These are phyloP conservation scores for Rynchops niger DNA, from an alignment of 2,113 vertebrate species.

Conservation along the genomic window DNA sequence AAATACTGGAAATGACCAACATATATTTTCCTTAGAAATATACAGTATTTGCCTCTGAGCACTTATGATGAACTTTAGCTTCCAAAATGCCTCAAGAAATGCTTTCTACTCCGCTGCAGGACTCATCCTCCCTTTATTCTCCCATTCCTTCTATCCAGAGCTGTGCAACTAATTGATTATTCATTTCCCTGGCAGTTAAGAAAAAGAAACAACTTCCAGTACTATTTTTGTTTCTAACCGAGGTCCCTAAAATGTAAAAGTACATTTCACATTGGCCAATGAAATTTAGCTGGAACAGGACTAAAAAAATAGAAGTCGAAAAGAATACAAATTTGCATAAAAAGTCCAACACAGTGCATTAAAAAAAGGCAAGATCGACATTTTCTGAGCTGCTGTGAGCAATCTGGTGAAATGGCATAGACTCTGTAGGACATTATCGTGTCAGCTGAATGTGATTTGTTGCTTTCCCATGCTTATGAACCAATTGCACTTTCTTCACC, in stretches of 20 bases:
- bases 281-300: not conserved
- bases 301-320: not conserved
- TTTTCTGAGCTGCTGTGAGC: not conserved
- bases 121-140: not conserved
- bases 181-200: not conserved
- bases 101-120: not conserved
- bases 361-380: not conserved
- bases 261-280: not conserved
- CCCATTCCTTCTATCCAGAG: not conserved
- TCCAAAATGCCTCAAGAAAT: not conserved
- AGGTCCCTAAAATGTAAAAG: not conserved
- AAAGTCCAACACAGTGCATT: not conserved
- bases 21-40: not conserved
- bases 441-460: not conserved
- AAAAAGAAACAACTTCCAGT: not conserved
- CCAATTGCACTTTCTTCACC: not conserved
- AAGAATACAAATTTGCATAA: not conserved
- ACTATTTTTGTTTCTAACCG: not conserved
- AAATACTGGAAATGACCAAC: not conserved
- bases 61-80: not conserved
- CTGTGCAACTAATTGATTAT: not conserved
- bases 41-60: not conserved
- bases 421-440: not conserved
- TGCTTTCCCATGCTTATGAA: not conserved
- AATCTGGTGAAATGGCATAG: not conserved